Conservation (phyloP, 2,888 invertebrate species). For the Sarcophaga caerulescens region DNA sequence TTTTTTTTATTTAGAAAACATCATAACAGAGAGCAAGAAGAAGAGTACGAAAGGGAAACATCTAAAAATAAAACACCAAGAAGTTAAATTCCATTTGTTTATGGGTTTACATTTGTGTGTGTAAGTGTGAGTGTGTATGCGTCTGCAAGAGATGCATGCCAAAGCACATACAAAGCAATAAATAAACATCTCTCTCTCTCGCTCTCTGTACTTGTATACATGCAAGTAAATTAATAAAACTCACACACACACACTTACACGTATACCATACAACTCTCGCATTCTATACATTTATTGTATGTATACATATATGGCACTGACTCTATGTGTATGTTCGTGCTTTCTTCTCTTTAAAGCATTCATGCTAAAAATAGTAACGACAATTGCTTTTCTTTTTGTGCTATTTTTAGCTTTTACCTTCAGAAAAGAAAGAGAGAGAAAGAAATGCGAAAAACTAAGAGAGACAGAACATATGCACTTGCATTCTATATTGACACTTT, state of each 20-base stretch:
- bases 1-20: too few species aligned
- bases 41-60: neutral
- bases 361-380: conserved; percentile 65
- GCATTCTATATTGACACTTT: conserved; percentile 1
- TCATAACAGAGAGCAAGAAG: too few species aligned
- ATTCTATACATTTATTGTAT: too few species aligned
- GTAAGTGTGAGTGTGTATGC: neutral
- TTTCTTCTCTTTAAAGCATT: conserved; percentile 22
- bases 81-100: neutral
- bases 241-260: too few species aligned
- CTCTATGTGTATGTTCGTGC: neutral
- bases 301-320: too few species aligned
- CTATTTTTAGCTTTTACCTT: conserved; percentile 66
- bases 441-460: neutral
- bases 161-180: conserved; percentile 23
- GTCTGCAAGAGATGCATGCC: conserved; percentile 45
- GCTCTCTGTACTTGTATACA: too few species aligned
- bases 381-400: conserved; percentile 57
- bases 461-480: conserved; percentile 32
- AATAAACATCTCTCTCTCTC: neutral
- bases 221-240: too few species aligned
- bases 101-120: neutral
- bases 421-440: conserved; percentile 1
- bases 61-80: neutral
- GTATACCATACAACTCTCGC: too few species aligned